Conservation (phyloP, 2,797 vertebrate genomes). For the Bradypodion pumilum region DNA sequence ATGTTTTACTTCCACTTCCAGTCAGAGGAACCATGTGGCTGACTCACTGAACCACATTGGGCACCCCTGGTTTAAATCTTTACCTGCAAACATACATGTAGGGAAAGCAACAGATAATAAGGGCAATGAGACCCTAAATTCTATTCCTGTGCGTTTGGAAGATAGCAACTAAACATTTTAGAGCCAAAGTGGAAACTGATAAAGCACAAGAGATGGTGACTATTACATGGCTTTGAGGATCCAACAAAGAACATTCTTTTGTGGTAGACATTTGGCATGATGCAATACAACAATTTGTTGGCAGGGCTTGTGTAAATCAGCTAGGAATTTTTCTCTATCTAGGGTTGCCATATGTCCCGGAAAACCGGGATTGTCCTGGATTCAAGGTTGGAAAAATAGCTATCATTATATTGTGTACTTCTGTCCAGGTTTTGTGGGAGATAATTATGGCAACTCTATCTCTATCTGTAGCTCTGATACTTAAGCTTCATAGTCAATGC, state of each 20-base stretch:
- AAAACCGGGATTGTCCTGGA: too few relatives aligned
- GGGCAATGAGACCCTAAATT: too few relatives aligned
- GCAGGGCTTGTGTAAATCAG: not conserved
- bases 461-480: not conserved
- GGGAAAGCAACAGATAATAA: not conserved
- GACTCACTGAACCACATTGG: too few relatives aligned
- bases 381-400: too few relatives aligned
- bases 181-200: not conserved
- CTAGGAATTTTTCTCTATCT: slow-evolving; percentile 9
- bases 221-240: not conserved
- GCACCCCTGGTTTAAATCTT: too few relatives aligned
- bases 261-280: not conserved
- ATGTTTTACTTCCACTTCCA: too few relatives aligned
- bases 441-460: too few relatives aligned
- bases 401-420: too few relatives aligned
- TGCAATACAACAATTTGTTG: not conserved
- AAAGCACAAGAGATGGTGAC: not conserved
- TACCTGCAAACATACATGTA: not conserved
- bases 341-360: too few relatives aligned
- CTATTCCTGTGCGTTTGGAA: not conserved
- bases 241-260: slow-evolving; percentile 1
- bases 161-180: not conserved
- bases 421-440: too few relatives aligned
- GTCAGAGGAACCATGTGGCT: too few relatives aligned
- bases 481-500: slow-evolving; percentile 3